These are phyloP conservation scores for Cyphomyrus discorhynchus DNA, from an alignment of 2,113 vertebrate species.

Conservation along the genomic window DNA sequence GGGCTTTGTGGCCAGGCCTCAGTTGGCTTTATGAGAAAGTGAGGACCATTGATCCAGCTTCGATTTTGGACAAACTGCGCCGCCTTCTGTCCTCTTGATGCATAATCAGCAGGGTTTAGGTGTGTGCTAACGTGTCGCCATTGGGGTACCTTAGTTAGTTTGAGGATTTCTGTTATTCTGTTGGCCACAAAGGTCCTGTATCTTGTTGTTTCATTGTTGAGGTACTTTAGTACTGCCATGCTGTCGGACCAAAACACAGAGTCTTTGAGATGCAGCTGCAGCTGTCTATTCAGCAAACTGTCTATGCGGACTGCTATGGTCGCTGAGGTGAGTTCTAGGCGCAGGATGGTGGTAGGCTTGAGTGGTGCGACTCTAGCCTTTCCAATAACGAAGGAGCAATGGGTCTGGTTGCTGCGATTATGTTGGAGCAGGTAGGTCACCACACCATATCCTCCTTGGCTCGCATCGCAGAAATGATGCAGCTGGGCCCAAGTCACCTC, in stretches of 20 bases:
- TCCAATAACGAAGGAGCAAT: neutral
- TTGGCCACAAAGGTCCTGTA: neutral
- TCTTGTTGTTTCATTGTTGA: neutral
- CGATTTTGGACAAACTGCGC: too few species aligned
- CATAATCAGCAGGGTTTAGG: neutral
- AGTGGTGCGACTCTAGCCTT: conserved; percentile 7
- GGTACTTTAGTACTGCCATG: neutral
- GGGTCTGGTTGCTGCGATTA: neutral
- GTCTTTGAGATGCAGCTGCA: neutral
- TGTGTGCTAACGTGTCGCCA: neutral
- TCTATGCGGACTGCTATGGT: neutral
- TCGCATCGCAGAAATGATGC: conserved; percentile 13
- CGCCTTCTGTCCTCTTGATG: neutral
- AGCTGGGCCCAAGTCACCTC: neutral
- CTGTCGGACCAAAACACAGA: neutral
- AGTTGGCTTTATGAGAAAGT: too few species aligned
- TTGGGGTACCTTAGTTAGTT: neutral
- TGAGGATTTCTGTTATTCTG: neutral
- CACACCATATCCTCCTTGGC: neutral
- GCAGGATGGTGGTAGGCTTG: neutral
- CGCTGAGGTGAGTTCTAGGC: conserved; percentile 10
- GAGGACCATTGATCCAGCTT: too few species aligned
- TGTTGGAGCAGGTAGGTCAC: neutral
- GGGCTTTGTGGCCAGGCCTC: too few species aligned
- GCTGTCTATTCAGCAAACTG: neutral